Evolutionary conservation across 2,888 invertebrate species (phyloP), one percentile per base, ranked within the genome.

Genomic region (Ochropleura plecta): DNA sequence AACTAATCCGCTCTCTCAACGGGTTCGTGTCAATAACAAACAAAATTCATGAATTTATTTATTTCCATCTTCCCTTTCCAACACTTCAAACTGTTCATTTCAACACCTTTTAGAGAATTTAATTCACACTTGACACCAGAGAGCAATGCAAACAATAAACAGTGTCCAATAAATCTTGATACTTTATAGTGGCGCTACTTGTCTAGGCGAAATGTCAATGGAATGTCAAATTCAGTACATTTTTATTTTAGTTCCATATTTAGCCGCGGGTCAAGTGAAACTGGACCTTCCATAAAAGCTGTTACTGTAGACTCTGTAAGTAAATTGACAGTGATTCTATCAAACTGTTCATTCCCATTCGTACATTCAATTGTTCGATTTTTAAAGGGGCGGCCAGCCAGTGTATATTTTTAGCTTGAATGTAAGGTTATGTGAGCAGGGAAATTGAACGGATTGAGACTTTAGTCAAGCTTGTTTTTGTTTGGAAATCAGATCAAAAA

Each of bases 261-360:
- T 68, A 49, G 44, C 59, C 59, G 42, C 42, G 48, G 67, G 40
- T 68, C 70, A 70, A 63, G n/a, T 16, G n/a, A 68, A 46, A 51
- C 67, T 67, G 70, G 76, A 20, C 59, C 6, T 12, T 51, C 12
- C 40, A 40, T 53, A 48, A 81, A 80, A 81, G 71, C 78, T 74
- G 83, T 79, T 55, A 66, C 63, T 69, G 53, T 67, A 70, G 69
- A 69, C 72, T 63, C 64, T 1, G 51, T 70, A 69, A 82, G 70
- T 79, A 84, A 87, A 87, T 81, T 87, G 85, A 78, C 80, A 74
- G 75, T 86, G 85, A 87, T 84, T 85, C 73, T 82, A 84, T 86
- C 77, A 84, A 83, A 85, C 80, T 80, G 75, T 82, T 80, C 76
- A 72, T 77, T 83, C 69, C 79, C 76, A 72, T 77, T 83, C 70